Conservation (phyloP, 2,888 invertebrate species). For the Candidula unifasciata region DNA sequence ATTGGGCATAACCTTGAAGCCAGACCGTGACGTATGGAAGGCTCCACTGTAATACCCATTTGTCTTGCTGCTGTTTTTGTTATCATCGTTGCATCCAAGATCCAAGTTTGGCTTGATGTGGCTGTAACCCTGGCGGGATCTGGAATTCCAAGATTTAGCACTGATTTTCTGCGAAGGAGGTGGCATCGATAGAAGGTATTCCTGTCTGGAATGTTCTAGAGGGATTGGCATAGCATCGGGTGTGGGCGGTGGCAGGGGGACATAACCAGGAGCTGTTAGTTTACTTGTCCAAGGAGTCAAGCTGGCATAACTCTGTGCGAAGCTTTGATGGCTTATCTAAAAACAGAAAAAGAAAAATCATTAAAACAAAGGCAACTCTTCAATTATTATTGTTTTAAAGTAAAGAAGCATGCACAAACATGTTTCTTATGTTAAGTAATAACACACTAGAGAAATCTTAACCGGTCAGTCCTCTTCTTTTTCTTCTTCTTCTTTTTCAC, state of each 20-base stretch:
- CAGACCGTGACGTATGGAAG: background rate
- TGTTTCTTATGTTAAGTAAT: no score
- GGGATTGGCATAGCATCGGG: slow-evolving; percentile 43
- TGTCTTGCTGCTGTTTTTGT: background rate
- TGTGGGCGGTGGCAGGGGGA: background rate
- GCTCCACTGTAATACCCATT: background rate
- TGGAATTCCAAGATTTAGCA: background rate
- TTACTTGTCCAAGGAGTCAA: slow-evolving; percentile 46
- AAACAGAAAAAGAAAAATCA: background rate
- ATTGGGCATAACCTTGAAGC: slow-evolving; percentile 22
- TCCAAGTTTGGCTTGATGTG: slow-evolving; percentile 10
- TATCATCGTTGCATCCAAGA: background rate
- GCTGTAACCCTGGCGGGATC: background rate
- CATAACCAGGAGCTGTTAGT: slow-evolving; percentile 15
- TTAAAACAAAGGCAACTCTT: background rate
- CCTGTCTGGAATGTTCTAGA: slow-evolving; percentile 11
- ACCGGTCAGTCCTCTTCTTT: no score
- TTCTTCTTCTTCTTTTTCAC: no score
- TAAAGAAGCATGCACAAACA: no score
- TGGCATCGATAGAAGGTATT: slow-evolving; percentile 6
- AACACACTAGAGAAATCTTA: no score
- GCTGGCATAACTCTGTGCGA: slow-evolving; percentile 39
- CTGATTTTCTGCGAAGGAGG: background rate
- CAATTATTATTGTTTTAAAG: background rate
- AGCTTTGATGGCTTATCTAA: slow-evolving; percentile 17